These are phyloP conservation scores for Plecotus auritus DNA, from an alignment of 2,113 vertebrate species.

Conservation along the genomic window DNA sequence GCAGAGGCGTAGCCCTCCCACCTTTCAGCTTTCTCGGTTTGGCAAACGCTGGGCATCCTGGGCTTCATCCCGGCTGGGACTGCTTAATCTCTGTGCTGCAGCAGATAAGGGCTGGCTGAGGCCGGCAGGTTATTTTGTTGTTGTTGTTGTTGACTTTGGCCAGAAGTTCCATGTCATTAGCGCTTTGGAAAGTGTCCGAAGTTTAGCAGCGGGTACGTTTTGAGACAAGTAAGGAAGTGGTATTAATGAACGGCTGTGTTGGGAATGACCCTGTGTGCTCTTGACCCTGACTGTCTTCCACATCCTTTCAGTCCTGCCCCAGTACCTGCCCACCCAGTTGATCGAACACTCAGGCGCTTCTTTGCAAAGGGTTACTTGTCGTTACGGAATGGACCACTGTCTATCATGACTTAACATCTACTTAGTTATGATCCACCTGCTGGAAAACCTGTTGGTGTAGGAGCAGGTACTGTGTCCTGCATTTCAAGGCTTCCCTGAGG, in stretches of 20 bases:
- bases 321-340: not conserved
- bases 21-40: not conserved
- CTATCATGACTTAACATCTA: not conserved
- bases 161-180: not conserved
- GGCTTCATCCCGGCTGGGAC: not conserved
- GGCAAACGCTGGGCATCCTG: not conserved
- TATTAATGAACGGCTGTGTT: not conserved
- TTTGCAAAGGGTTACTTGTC: not conserved
- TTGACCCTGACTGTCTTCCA: not conserved
- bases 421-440: not conserved
- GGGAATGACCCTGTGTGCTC: not conserved
- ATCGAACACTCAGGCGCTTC: too few species aligned
- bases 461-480: not conserved
- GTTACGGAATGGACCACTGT: not conserved
- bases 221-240: not conserved
- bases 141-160: conserved; percentile 48
- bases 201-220: not conserved
- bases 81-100: not conserved
- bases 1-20: not conserved
- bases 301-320: not conserved
- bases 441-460: not conserved
- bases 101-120: not conserved
- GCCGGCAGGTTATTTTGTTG: not conserved
- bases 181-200: not conserved
- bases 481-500: not conserved